Evolutionary conservation across 35 echinoderm and acorn worm genomes (phyloP).

Genomic region (Eucidaris tribuloides): DNA sequence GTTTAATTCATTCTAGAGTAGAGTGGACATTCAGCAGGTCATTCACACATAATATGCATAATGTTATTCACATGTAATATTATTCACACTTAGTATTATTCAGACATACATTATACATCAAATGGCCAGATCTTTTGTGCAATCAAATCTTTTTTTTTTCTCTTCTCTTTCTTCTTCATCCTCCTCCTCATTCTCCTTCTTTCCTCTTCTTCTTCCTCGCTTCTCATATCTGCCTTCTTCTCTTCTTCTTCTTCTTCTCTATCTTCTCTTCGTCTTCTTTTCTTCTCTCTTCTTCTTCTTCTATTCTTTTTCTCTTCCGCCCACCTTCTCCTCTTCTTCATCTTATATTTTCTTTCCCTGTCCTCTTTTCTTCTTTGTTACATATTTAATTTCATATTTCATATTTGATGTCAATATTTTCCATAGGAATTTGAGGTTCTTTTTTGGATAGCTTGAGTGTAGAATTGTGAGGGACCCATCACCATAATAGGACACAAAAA

Average conservation of each 20-base stretch:
- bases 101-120: too few species aligned
- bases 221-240: not conserved
- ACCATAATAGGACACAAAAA: too few species aligned
- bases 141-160: not conserved
- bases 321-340: not conserved
- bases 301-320: not conserved
- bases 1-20: too few species aligned
- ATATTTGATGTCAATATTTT: not conserved
- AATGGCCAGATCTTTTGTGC: not conserved
- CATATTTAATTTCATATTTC: not conserved
- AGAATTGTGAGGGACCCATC: too few species aligned
- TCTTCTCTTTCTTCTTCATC: not conserved
- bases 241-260: not conserved
- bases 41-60: too few species aligned
- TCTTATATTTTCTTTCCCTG: not conserved
- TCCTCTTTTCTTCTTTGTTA: not conserved
- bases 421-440: not conserved
- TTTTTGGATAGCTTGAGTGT: too few species aligned
- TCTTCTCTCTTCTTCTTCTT: not conserved
- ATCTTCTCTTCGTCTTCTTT: not conserved
- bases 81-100: too few species aligned
- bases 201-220: not conserved
- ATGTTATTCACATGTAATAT: too few species aligned
- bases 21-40: too few species aligned
- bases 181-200: not conserved